These are phyloP conservation scores for Chaetoderma sp. DNA, from an alignment of 2,888 invertebrate species.

Conservation along the genomic window DNA sequence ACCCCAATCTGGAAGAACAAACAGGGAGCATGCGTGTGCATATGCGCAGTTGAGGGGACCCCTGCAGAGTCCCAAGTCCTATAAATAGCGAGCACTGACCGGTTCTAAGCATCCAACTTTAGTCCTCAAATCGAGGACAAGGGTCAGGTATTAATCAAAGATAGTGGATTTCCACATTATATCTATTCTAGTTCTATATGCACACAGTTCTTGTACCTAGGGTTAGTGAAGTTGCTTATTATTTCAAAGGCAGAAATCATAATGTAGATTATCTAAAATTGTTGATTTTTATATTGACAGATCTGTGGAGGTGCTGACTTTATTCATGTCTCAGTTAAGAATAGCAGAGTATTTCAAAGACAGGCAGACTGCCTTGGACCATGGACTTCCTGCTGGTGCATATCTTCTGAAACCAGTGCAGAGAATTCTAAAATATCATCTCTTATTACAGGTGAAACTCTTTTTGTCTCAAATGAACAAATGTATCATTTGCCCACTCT, in stretches of 20 bases:
- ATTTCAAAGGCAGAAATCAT: not conserved
- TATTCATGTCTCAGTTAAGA: slow-evolving; percentile 82
- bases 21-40: too few species aligned
- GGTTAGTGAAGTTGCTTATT: not conserved
- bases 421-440: slow-evolving; percentile 94
- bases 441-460: slow-evolving; percentile 90
- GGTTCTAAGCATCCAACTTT: too few species aligned
- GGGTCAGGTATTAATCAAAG: too few species aligned
- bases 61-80: too few species aligned
- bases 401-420: slow-evolving; percentile 96
- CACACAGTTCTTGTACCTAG: not conserved
- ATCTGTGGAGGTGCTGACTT: slow-evolving; percentile 88
- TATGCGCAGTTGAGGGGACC: too few species aligned
- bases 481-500: too few species aligned
- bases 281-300: slow-evolving; percentile 69
- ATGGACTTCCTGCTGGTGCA: slow-evolving; percentile 91
- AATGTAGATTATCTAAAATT: not conserved
- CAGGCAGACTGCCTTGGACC: slow-evolving; percentile 83
- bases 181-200: too few species aligned
- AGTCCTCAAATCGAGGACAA: too few species aligned
- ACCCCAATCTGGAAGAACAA: too few species aligned
- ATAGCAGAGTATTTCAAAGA: slow-evolving; percentile 76
- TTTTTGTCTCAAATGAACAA: too few species aligned
- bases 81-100: too few species aligned
- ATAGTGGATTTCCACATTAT: too few species aligned